Conservation (phyloP, 2,113 vertebrate genomes). For the Corythaixoides concolor region DNA sequence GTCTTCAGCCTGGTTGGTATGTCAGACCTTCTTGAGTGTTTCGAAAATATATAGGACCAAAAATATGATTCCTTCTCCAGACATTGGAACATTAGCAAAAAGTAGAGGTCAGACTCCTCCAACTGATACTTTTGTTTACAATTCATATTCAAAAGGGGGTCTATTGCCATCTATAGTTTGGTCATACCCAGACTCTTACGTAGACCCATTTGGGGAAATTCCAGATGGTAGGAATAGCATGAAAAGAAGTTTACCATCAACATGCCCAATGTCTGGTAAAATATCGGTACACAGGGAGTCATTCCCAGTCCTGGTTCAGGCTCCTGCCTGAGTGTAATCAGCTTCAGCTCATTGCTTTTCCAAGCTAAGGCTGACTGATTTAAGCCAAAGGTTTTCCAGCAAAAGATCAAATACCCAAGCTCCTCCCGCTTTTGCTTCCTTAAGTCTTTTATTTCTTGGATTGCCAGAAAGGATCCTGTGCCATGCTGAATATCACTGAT, state of each 20-base stretch:
- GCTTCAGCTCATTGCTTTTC: neutral
- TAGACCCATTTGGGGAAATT: neutral
- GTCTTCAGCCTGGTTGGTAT: neutral
- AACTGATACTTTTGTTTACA: slow-evolving; percentile 4
- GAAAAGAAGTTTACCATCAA: neutral
- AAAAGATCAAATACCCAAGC: neutral
- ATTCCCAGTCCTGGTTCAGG: neutral
- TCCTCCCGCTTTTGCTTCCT: neutral
- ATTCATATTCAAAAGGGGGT: neutral
- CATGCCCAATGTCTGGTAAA: neutral
- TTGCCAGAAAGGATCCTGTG: neutral
- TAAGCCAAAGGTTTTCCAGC: neutral
- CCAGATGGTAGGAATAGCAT: neutral
- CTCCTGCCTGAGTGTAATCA: neutral
- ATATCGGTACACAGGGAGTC: neutral
- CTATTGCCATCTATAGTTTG: neutral
- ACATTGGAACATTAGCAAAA: neutral
- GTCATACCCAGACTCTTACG: neutral
- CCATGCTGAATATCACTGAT: neutral
- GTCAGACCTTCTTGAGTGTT: slow-evolving; percentile 2
- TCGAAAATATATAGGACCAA: neutral
- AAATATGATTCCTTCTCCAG: slow-evolving; percentile 20
- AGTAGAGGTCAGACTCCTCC: neutral
- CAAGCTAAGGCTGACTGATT: neutral
- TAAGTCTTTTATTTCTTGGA: neutral